Conservation (phyloP, 2,113 vertebrate genomes). For the Equus przewalskii region DNA sequence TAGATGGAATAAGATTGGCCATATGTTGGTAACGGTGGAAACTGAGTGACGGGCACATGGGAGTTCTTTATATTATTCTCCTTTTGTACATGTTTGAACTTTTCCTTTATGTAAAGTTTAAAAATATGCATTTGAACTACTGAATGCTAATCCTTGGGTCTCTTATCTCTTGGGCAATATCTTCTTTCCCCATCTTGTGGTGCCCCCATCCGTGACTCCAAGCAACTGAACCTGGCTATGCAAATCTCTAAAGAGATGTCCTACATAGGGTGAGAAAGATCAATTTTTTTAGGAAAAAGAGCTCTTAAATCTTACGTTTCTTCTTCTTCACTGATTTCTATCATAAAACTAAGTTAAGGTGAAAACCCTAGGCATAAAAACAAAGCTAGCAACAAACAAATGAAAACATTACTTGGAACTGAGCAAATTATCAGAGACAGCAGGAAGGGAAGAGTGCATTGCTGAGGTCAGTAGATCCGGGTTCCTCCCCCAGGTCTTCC, state of each 20-base stretch:
- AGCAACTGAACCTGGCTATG: neutral
- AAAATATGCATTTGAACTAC: neutral
- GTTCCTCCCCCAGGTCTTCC: neutral
- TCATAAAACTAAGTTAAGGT: constrained; percentile 61
- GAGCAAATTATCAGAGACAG: neutral
- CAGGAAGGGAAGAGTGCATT: neutral
- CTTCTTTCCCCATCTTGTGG: neutral
- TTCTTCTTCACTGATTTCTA: constrained; percentile 27
- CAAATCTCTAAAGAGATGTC: neutral
- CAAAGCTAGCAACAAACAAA: constrained; percentile 39
- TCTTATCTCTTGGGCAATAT: neutral
- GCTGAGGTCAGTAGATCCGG: neutral
- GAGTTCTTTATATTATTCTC: neutral
- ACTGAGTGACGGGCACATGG: neutral
- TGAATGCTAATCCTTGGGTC: neutral
- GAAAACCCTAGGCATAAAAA: constrained; percentile 46
- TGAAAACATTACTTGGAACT: constrained; percentile 6
- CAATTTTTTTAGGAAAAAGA: neutral
- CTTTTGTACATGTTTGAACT: neutral
- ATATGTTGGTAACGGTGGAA: neutral
- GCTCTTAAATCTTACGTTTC: neutral
- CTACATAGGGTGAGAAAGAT: neutral
- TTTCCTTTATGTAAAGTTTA: neutral
- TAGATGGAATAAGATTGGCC: neutral
- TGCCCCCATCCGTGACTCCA: neutral